Evolutionary conservation across 23 tunicate species (phyloP).

Genomic region (Ascidia mentula): DNA sequence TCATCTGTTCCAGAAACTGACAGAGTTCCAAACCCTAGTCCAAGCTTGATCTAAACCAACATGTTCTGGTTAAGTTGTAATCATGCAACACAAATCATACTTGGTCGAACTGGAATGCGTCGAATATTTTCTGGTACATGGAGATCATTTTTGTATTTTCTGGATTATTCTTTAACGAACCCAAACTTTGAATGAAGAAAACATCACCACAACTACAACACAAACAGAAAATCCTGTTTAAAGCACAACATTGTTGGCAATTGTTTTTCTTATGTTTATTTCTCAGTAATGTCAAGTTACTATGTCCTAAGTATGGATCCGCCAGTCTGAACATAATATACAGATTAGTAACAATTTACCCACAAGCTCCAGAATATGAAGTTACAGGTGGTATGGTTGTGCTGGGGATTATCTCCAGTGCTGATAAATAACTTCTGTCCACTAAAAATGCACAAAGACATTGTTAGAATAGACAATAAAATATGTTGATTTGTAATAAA

Average conservation of each 20-base stretch:
- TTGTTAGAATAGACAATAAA: too few species aligned
- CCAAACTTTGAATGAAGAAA: conserved; percentile 32
- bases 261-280: too few species aligned
- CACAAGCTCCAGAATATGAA: conserved; percentile 14
- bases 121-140: conserved; percentile 28
- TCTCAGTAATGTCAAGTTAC: too few species aligned
- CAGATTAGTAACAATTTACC: too few species aligned
- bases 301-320: too few species aligned
- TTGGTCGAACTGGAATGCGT: conserved; percentile 38
- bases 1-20: too few species aligned
- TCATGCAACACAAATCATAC: too few species aligned
- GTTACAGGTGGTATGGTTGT: conserved; percentile 24
- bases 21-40: neutral
- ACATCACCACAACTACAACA: conserved; percentile 48
- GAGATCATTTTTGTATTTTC: neutral
- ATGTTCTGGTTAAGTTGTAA: neutral
- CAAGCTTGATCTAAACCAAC: neutral
- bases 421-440: neutral
- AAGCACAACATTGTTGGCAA: too few species aligned
- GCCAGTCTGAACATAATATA: too few species aligned
- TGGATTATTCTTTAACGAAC: neutral
- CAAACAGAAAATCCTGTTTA: too few species aligned
- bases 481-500: too few species aligned
- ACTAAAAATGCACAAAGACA: neutral
- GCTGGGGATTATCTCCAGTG: conserved; percentile 22